Base-by-base conservation (phyloP, 2,888 invertebrate genomes). In the Diaprepes abbreviatus region DNA sequence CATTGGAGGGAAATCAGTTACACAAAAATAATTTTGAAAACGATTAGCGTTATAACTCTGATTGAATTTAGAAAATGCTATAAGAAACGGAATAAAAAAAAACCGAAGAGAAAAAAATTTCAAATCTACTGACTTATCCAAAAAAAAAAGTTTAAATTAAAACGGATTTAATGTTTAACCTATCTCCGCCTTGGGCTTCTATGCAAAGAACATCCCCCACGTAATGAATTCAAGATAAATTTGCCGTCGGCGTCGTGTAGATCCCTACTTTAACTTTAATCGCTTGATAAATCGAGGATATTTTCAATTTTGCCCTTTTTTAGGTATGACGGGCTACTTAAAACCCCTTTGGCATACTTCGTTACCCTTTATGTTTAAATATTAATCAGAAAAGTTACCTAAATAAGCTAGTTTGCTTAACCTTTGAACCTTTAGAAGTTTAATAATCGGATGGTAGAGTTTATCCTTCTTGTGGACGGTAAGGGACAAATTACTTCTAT, bases 141-240 rank as follows among this genome's bases (percentile, higher is more conserved):
- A n/a, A n/a, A n/a, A n/a, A 24, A 24, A 24, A 24, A 4, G 24
- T 3, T 24, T 4, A 24, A 24, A 24, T 12, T 45, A 45, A 45
- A 17, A 14, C 40, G 17, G 16, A 21, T 24, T 45, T 45, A 45
- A 3, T 1, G 12, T 45, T 19, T 12, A 21, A 24, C 24, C 6
- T 7, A 24, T 45, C 21, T 45, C 17, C 40, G 40, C 40, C 4
- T 1, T 38, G 9, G 43, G 28, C 14, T 50, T 50, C 48, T 5
- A 3, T 21, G 48, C 28, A 50, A 50, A 50, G 28, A n/a, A 28
- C 16, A 28, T 9, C 9, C 14, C 48, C 9, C 6, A 28, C 14
- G 0, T 50, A 50, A 50, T 50, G 48, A 50, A 50, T 50, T 28
- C 16, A 28, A 28, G 48, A 28, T 50, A 50, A 50, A 50, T 31